Base-by-base conservation (phyloP, 1,140 invertebrate species). In the Polyergus mexicanus region DNA sequence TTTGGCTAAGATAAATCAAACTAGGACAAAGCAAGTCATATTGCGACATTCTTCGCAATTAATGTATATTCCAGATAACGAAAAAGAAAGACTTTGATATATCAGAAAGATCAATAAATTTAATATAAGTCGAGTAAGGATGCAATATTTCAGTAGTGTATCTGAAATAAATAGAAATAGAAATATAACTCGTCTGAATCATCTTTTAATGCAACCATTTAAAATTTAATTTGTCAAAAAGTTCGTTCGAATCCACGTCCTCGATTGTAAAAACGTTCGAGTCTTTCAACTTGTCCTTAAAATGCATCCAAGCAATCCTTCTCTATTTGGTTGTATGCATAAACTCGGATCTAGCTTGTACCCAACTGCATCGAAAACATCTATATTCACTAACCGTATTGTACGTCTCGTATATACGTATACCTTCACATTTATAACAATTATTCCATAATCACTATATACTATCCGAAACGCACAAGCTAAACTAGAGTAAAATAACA, bases 171-270 rank as follows among this genome's bases (percentile, higher is more conserved):
- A 56, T 2, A 68, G 28, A 51, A 11, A 25, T 4, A 65, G n/a
- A 54, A n/a, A 25, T 10, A 10, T 5, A 51, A 47, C 56, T 68
- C 68, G 16, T 78, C 32, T 41, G 51, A 6, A 19, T 69, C 3
- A 38, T 4, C 1, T 41, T 41, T 56, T 8, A 69, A 69, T 56
- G 65, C 38, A 80, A 80, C 16, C 28, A 44, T 3, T 16, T 11
- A 51, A 19, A 28, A 80, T 69, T 69, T 25, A 80, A 80, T 58
- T 69, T 80, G 51, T 80, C 77, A 80, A 58, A 47, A 69, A 25
- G 16, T 69, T 35, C 44, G 41, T 51, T 32, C 41, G 68, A 72
- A 77, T 88, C 72, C 63, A 16, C 28, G 28, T 65, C 51, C 32
- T 85, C 63, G 62, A 22, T 56, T 35, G 28, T 85, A 54, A 80